Evolutionary conservation across 2,113 vertebrate genomes (phyloP), one percentile per base, ranked within the genome.

Genomic region (Bujurquina vittata): DNA sequence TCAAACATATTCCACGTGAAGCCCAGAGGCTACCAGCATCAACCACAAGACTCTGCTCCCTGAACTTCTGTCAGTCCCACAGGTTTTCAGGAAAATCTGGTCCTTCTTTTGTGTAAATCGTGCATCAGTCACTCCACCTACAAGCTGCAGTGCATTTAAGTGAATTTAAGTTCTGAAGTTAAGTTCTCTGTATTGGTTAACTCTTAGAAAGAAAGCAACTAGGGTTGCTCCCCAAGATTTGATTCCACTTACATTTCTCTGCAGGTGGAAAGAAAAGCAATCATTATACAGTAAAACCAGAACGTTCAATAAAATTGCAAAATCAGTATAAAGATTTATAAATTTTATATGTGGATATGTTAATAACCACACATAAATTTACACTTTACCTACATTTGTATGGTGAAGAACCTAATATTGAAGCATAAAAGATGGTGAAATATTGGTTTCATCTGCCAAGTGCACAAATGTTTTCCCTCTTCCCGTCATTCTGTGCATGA

Each of bases 1-100:
- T 22, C 59, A 55, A 89, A 75, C 20, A 33, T 55, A 86, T 89
- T 91, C 89, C 77, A 88, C 61, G 65, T 75, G 80, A 85, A 90
- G 74, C 83, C 84, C 67, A 55, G 40, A 65, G 79, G 67, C 81
- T 79, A 75, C 86, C 73, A 84, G 75, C 59, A 89, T 59, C 23
- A 29, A 88, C 83, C 86, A 49, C 87, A 80, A 11, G 59, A 67
- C 59, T 69, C 57, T 81, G 59, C 75, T 59, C 56, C 26, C 46
- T 86, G 77, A 83, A 85, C 75, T 72, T 56, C 35, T 72, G 59
- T 88, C 61, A 67, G 40, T 58, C 55, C 84, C 31, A 31, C 58
- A 60, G 40, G 4, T 57, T 77, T 73, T 76, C 79, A 80, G 85
- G 74, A 85, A 84, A 82, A 83, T 87, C 58, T 0, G 17, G 52